phyloP scores from a whole-genome alignment of 2,113 vertebrate species.

The Dicaeum eximium region DNA sequence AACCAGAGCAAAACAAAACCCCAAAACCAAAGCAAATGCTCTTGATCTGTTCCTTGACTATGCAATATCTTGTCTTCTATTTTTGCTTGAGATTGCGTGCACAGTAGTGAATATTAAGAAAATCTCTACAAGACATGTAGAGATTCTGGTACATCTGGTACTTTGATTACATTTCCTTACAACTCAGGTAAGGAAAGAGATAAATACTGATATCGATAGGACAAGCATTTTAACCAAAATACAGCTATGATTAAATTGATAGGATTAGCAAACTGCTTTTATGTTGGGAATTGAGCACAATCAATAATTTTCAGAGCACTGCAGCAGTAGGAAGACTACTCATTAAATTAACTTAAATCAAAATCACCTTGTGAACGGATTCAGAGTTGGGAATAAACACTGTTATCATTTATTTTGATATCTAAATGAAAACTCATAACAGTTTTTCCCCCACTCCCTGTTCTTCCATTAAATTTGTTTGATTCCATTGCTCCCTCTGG shows the following conservation, averaged over 20 bases:
- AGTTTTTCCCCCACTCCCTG: rapidly evolving
- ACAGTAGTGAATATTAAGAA: background rate
- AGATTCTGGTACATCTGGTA: background rate
- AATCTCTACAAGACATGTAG: background rate
- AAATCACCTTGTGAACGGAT: background rate
- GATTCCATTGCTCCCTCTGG: background rate
- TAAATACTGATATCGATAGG: background rate
- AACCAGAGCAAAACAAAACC: background rate
- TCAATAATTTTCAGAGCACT: background rate
- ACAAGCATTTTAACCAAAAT: background rate
- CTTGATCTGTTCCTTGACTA: background rate
- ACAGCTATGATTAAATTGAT: background rate
- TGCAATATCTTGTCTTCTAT: background rate
- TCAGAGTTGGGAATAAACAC: background rate
- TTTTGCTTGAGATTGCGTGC: background rate
- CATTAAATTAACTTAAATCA: background rate
- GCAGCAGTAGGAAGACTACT: background rate
- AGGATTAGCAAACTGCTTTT: background rate
- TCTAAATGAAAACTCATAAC: background rate
- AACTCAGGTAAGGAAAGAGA: background rate
- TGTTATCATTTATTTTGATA: background rate
- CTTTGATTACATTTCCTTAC: background rate
- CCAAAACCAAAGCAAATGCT: background rate
- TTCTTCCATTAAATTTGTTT: background rate
- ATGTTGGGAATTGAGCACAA: background rate